Base-by-base conservation (phyloP, 2,113 vertebrate genomes). In the Monopterus albus region DNA sequence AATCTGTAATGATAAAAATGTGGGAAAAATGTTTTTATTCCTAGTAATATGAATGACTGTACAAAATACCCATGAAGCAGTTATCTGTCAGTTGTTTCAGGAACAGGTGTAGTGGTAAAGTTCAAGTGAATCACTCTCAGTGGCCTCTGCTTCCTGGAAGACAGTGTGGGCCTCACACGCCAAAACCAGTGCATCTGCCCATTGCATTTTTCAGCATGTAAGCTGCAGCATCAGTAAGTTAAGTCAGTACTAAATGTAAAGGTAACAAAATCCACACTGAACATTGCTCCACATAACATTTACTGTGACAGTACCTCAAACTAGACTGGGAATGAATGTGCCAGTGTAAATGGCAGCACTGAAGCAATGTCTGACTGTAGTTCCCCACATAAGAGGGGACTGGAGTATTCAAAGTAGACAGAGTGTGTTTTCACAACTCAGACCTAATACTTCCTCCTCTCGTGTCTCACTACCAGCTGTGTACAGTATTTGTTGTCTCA, bases 391-490 rank as follows among this genome's bases (percentile, higher is more conserved):
- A 20, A 38, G 21, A 38, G 0, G 63, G 56, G 36, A 64, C 28
- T 11, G 36, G 14, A 2, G 10, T 65, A 81, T 74, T 79, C 61
- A 66, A 77, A 67, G 46, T 39, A 72, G 49, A 46, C 31, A 77
- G 69, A 78, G 50, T 52, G 36, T 84, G 78, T 86, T 88, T 81
- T 80, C 76, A 71, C 81, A 87, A 67, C 42, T 58, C 51, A 4
- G 51, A 75, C 55, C 50, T 49, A 33, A 81, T 61, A 62, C 55
- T 38, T 49, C 55, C 29, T 35, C 51, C 50, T 86, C 77, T 89
- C 77, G 60, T 86, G 83, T 78, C 75, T 21, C 52, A 17, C 28
- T 23, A 17, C 64, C 87, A 89, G 88, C 88, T 90, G 90, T 90
- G 85, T 84, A n/a, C n/a, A n/a, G n/a, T n/a, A 89, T 79, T 83